Evolutionary conservation across 2,888 invertebrate genomes (phyloP), one percentile per base, ranked within the genome.

Genomic region (Corbicula japonica): DNA sequence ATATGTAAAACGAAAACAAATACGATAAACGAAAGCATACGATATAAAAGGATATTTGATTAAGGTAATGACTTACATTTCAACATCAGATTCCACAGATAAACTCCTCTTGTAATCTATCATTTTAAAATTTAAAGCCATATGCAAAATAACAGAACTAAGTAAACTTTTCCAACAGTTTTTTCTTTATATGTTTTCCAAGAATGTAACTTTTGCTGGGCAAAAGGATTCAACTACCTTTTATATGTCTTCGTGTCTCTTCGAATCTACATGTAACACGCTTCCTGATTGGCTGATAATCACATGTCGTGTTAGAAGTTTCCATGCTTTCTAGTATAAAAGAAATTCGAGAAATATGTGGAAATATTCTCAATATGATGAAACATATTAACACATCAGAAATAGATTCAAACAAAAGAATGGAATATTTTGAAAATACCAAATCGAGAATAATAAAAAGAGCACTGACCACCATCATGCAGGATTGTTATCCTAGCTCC

Each of bases 71-170:
- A 76, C 76, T 76, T 76, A 76, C 76, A 52, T 63, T 56, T 76
- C 76, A 21, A 50, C 23, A 23, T 76, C 76, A 23, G 76, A 76
- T 58, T 76, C 76, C 48, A 76, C 41, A 38, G 76, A 76, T 26
- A 65, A 70, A 71, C 60, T 70, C 65, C 76, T 63, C 50, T 65
- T 65, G 38, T 50, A 76, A 32, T 44, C 41, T 71, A 65, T 76
- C 76, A 76, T 76, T 34, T 56, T 56, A 34, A 34, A 21, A n/a
- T 34, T 56, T 56, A 34, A 34, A 56, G 32, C 56, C 56, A 56
- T 56, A 34, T 34, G 28, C 26, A 4, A 15, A 6, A 54, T 18
- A 32, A n/a, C 30, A 32, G n/a, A 26, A 12, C 30, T 28, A 18
- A 28, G 30, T 52, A 15, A 12, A 52, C 8, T n/a, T 52, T 52